These are phyloP conservation scores for Okapia johnstoni DNA, from an alignment of 2,113 vertebrate genomes.

Conservation along the genomic window DNA sequence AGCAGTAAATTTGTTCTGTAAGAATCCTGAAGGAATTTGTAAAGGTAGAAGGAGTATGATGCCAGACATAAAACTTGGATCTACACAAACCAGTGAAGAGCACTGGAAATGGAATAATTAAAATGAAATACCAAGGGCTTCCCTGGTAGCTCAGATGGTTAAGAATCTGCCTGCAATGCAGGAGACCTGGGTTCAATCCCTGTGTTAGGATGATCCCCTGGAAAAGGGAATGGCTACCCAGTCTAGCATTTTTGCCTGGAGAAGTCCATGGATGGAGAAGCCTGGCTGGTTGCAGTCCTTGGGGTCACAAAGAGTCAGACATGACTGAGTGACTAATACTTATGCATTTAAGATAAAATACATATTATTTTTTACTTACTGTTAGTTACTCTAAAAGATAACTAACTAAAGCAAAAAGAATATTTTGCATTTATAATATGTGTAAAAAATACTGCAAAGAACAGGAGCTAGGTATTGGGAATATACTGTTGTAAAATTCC, in stretches of 20 bases:
- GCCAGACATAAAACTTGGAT: background rate
- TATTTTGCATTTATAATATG: background rate
- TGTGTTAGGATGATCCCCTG: background rate
- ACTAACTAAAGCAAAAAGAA: background rate
- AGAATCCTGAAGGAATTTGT: background rate
- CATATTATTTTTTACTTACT: background rate
- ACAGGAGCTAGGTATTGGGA: background rate
- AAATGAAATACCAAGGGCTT: background rate
- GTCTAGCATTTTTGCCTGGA: background rate
- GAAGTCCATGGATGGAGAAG: background rate
- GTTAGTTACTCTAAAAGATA: background rate
- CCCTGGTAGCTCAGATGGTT: background rate
- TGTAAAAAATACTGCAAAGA: background rate
- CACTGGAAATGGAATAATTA: background rate
- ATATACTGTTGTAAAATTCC: background rate
- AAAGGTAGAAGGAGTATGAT: background rate
- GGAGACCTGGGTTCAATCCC: background rate
- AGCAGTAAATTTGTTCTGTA: background rate
- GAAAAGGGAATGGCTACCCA: background rate
- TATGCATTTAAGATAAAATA: background rate
- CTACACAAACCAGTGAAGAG: background rate
- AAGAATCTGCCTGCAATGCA: background rate
- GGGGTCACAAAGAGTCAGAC: background rate
- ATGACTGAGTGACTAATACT: background rate
- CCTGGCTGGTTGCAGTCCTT: background rate